Base-by-base conservation (phyloP, 2,113 vertebrate genomes). In the Malurus elegans region DNA sequence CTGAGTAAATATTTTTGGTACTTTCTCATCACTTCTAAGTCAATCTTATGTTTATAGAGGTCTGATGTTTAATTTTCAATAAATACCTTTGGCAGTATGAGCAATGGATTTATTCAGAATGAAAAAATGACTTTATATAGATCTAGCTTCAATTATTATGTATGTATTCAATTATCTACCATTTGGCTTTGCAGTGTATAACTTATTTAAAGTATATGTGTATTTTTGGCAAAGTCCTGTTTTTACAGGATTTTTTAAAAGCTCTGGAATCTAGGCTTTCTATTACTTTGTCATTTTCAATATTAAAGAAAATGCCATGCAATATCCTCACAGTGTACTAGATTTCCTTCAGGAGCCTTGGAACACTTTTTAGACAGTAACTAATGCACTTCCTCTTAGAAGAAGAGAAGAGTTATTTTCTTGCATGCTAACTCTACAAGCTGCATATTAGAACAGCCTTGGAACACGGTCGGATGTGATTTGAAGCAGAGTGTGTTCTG, bases 401-500 rank as follows among this genome's bases (percentile, higher is more conserved):
- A 81, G 32, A 28, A 79, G 40, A 32, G 58, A 78, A 79, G 36
- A 65, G 14, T 2, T 58, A 20, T 56, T 64, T 88, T 53, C 50
- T 54, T 60, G 6, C n/a, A 14, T 36, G 16, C 34, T 90, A 51
- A 57, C 26, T 24, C 19, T 66, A 13, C 18, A 51, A 44, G 15
- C 24, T 42, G 26, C 14, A 3, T 66, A 42, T 62, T 82, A 51
- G 76, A 90, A 78, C 53, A 89, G 38, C 65, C 47, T 79, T 86
- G 54, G 65, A 81, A 64, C n/a, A 40, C 25, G 47, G 34, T 20
- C 86, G 45, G 19, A 5, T 73, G 56, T 91, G 57, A 61, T 90
- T 93, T 80, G 79, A 84, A 91, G 17, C 42, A 58, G 60, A 86
- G 74, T 14, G 28, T 86, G 48, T 65, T 96, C 92, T 91, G 84